Percentiles rank a stretch among this genome's conserved stretches.
These are phyloP conservation scores for Imbricaverruca yamaguchii DNA, from an alignment of 2,888 invertebrate species.

Conservation along the genomic window DNA sequence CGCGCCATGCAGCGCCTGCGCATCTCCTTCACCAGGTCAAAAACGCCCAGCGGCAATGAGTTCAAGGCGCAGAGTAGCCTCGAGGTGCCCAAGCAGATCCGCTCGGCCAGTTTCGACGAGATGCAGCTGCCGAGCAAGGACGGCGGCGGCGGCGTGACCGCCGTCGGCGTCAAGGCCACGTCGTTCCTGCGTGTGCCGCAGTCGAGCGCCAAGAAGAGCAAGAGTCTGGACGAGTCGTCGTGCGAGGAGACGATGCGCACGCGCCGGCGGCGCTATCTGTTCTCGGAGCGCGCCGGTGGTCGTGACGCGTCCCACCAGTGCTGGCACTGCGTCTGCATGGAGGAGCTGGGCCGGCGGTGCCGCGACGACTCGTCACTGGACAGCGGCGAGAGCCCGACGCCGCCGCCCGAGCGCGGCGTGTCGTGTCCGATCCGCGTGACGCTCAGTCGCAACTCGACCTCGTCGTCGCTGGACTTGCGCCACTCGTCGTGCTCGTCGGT, in stretches of 20 bases:
- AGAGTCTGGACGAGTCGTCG: slow-evolving; percentile 66
- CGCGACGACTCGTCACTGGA: slow-evolving; percentile 30
- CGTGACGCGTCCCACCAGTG: slow-evolving; percentile 29
- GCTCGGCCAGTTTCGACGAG: slow-evolving; percentile 84
- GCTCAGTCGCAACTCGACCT: slow-evolving; percentile 50
- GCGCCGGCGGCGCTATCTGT: slow-evolving; percentile 43
- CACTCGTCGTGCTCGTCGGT: slow-evolving; percentile 31
- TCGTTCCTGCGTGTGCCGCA: slow-evolving; percentile 34
- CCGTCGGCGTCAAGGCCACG: slow-evolving; percentile 26
- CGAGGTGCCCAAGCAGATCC: slow-evolving; percentile 82
- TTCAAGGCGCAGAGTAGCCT: slow-evolving; percentile 87
- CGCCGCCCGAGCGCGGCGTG: slow-evolving; percentile 30
- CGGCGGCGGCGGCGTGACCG: slow-evolving; percentile 47
- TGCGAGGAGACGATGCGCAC: slow-evolving; percentile 44
- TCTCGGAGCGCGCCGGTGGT: neutral
- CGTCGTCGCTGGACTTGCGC: slow-evolving; percentile 26
- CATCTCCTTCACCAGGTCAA: slow-evolving; percentile 77
- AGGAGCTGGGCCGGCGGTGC: slow-evolving; percentile 31
- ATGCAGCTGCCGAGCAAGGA: slow-evolving; percentile 62
- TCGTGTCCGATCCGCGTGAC: slow-evolving; percentile 55
- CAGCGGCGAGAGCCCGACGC: slow-evolving; percentile 31
- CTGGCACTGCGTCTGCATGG: slow-evolving; percentile 34
- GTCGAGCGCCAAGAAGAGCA: slow-evolving; percentile 53
- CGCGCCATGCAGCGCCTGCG: slow-evolving; percentile 49
- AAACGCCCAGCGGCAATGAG: slow-evolving; percentile 79